Evolutionary conservation across 2,888 invertebrate genomes (phyloP).

Genomic region (Alloplasta piceator): DNA sequence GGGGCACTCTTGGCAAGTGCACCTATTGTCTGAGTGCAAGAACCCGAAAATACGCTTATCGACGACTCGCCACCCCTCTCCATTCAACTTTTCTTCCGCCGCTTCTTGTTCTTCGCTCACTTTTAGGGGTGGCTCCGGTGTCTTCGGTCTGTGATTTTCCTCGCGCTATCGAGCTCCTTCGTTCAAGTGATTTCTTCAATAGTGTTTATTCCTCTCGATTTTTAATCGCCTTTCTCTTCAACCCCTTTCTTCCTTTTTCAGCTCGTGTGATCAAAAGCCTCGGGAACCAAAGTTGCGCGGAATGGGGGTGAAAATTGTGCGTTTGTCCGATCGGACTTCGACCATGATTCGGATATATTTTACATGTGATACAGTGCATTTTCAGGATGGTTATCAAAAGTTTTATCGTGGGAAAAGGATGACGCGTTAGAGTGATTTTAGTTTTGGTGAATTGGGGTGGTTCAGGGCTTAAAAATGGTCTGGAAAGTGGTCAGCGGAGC

Average conservation of each 20-base stretch:
- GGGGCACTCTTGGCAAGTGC: slow-evolving; percentile 80
- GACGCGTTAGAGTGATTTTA: slow-evolving; percentile 3
- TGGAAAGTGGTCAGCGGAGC: slow-evolving; percentile 59
- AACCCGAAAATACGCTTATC: slow-evolving; percentile 79
- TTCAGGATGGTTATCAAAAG: background rate
- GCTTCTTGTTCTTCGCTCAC: slow-evolving; percentile 59
- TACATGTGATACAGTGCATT: background rate
- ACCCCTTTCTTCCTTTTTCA: background rate
- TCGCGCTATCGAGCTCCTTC: slow-evolving; percentile 10
- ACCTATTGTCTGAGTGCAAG: slow-evolving; percentile 79
- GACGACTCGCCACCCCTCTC: slow-evolving; percentile 53
- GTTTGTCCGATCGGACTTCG: background rate
- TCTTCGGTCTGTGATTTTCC: slow-evolving; percentile 30
- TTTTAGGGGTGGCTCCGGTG: slow-evolving; percentile 35
- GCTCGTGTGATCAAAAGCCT: background rate
- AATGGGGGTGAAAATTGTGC: background rate
- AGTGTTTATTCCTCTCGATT: background rate
- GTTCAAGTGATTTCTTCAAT: slow-evolving; percentile 13
- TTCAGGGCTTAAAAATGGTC: slow-evolving; percentile 42
- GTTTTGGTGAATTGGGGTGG: background rate
- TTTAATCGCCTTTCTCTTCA: background rate
- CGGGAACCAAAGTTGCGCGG: background rate
- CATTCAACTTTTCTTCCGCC: background rate
- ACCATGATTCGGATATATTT: slow-evolving; percentile 16
- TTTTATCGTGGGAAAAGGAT: slow-evolving; percentile 15